Conservation (phyloP, 2,113 vertebrate genomes). For the Cottus gobio region DNA sequence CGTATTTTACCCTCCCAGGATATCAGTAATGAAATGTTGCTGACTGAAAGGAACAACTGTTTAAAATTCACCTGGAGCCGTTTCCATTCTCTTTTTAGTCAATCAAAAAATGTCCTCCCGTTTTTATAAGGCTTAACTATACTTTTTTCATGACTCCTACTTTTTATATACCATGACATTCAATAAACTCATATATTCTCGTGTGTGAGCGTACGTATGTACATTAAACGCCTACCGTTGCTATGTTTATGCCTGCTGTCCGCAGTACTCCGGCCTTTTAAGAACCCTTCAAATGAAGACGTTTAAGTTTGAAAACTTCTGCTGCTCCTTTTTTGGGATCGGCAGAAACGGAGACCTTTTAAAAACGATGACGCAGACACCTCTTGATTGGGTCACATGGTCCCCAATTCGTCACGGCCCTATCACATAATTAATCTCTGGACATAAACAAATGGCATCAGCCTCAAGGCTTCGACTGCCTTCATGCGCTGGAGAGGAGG, state of each 20-base stretch:
- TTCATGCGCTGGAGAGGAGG: too few species aligned
- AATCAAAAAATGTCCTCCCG: neutral
- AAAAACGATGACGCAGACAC: too few species aligned
- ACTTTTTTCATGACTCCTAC: too few species aligned
- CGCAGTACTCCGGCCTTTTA: too few species aligned
- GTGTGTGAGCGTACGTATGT: neutral
- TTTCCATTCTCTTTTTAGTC: neutral
- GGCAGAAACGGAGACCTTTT: too few species aligned
- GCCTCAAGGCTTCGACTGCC: neutral
- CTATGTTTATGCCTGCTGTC: too few species aligned
- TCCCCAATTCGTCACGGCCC: too few species aligned
- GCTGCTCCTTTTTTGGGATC: too few species aligned
- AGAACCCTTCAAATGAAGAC: too few species aligned
- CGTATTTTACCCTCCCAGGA: constrained; percentile 35
- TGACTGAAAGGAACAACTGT: neutral
- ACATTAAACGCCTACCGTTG: neutral
- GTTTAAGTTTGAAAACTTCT: too few species aligned
- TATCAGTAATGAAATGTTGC: constrained; percentile 31
- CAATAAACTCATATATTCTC: neutral
- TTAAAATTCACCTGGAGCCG: neutral
- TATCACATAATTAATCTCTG: neutral
- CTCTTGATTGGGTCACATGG: too few species aligned
- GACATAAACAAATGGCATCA: neutral
- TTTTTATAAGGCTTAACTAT: neutral
- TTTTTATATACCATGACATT: neutral